Conservation (phyloP, 2,113 vertebrate genomes). For the Archocentrus centrarchus region DNA sequence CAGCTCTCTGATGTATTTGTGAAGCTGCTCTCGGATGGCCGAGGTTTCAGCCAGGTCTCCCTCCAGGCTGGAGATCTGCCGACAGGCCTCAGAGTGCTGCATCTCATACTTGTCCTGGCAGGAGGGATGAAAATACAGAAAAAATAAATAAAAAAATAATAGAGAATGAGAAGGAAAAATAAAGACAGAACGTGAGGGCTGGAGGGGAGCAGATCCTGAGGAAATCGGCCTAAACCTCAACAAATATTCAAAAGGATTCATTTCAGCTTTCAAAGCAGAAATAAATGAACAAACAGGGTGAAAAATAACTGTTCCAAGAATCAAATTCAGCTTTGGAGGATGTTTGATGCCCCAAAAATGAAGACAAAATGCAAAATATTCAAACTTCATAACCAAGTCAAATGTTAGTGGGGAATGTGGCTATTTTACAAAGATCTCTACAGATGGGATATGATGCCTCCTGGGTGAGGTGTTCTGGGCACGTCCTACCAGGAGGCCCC, state of each 20-base stretch:
- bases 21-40: slow-evolving; percentile 90
- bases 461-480: too few species aligned
- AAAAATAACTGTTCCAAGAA: background rate
- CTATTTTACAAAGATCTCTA: too few species aligned
- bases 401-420: background rate
- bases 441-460: too few species aligned
- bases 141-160: background rate
- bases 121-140: background rate
- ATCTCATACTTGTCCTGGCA: slow-evolving; percentile 89
- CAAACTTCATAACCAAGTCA: background rate
- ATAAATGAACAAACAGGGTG: background rate
- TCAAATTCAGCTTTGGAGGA: background rate
- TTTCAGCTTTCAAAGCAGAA: slow-evolving; percentile 4
- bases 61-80: slow-evolving; percentile 89
- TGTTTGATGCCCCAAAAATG: background rate
- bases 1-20: slow-evolving; percentile 94
- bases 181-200: background rate
- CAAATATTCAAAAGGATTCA: background rate
- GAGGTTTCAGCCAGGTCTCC: slow-evolving; percentile 90
- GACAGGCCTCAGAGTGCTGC: slow-evolving; percentile 88
- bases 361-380: background rate
- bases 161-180: background rate
- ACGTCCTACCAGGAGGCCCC: too few species aligned
- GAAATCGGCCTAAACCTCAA: background rate
- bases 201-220: background rate